Conservation (phyloP, 1,140 invertebrate genomes). For the Drosophila ironensis region DNA sequence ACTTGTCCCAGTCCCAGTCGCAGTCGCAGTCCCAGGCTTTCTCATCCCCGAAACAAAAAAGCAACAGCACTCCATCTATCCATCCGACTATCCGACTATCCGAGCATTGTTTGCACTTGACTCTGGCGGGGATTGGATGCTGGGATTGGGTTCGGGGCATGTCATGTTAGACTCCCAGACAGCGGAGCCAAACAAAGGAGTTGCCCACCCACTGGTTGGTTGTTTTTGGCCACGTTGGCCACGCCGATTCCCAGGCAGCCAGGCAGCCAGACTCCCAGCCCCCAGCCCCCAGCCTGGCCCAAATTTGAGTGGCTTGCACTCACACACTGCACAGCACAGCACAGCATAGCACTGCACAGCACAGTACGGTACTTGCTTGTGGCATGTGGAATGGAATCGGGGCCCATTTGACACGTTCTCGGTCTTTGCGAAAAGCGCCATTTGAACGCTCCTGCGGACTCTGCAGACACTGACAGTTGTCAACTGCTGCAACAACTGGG, state of each 20-base stretch:
- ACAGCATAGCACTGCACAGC: too few species aligned
- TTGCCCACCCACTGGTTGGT: not conserved
- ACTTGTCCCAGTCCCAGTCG: not conserved
- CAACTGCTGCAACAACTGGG: slow-evolving; percentile 31
- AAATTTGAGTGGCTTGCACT: slow-evolving; percentile 29
- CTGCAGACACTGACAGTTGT: slow-evolving; percentile 14
- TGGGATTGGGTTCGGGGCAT: slow-evolving; percentile 6
- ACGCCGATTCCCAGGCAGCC: slow-evolving; percentile 8
- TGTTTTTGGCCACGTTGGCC: not conserved
- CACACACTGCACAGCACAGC: too few species aligned
- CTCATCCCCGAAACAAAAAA: too few species aligned
- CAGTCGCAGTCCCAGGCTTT: not conserved
- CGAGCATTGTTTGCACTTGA: slow-evolving; percentile 36
- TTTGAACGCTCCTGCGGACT: slow-evolving; percentile 31
- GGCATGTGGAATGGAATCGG: slow-evolving; percentile 16
- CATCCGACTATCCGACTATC: too few species aligned
- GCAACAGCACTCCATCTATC: not conserved
- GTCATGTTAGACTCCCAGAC: slow-evolving; percentile 28
- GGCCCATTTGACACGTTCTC: slow-evolving; percentile 53
- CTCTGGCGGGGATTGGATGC: slow-evolving; percentile 10
- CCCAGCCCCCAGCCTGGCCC: slow-evolving; percentile 4
- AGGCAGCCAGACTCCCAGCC: too few species aligned
- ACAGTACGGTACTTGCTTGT: too few species aligned
- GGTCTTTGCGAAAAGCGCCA: slow-evolving; percentile 27
- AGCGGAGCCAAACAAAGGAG: slow-evolving; percentile 35